Base-by-base conservation (phyloP, 2,888 invertebrate species). In the Anthophora plumipes region DNA sequence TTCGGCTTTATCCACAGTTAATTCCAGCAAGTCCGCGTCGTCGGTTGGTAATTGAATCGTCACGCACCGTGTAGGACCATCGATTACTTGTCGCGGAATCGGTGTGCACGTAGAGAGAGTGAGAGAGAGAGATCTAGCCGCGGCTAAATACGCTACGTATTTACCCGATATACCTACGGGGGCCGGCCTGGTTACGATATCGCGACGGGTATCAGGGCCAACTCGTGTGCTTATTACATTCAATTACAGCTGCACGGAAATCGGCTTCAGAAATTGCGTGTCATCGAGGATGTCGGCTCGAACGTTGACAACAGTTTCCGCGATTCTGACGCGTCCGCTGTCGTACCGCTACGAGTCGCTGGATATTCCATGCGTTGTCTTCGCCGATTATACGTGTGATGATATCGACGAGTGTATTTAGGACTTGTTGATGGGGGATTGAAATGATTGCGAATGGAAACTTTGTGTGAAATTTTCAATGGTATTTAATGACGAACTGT, bases 41-140 rank as follows among this genome's bases (percentile, higher is more conserved):
- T 82, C 83, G 85, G 77, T 80, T 82, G 60, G 88, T 88, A 88
- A 89, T 89, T 88, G 88, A 89, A 87, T 89, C 87, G 87, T 85
- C 84, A 82, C 84, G 85, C 85, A 86, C 80, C 82, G 81, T 73
- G 82, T 77, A 83, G 83, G 80, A 79, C 85, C 85, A 86, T 88
- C 84, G 87, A 88, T 88, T 85, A 85, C 86, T 83, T 75, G 83
- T 80, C 80, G 77, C 76, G 82, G 57, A 77, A 83, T 79, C 85
- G 61, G 68, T 25, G 67, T 52, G 64, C 66, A 57, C 50, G 66
- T 66, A 63, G 41, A 31, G 31, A 9, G 43, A 31, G 31, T 4
- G 31, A 31, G 31, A 31, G 31, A 4, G 31, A 31, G 31, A 31
- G 31, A 31, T 31, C 31, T 31, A 4, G 37, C 12, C 64, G 25